Evolutionary conservation across 2,888 invertebrate genomes (phyloP), one percentile per base, ranked within the genome.

Genomic region (Drosophila histrio): DNA sequence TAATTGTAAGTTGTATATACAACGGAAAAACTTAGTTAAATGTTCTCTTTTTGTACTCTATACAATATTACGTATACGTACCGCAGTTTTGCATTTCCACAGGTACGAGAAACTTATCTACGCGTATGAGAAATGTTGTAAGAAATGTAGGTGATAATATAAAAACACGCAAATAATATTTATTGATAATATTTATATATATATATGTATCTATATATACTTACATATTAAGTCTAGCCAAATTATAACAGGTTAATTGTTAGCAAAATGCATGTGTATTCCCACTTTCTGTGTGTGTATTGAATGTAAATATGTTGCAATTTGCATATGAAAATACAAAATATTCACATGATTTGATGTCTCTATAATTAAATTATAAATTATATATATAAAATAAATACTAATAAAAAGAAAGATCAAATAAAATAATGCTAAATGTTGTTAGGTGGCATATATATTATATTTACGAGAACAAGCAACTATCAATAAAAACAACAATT

Each of bases 161-260:
- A 17, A 38, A 26, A 68, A 52, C 72, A 64, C 72, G 64, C 56
- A 65, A 76, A 17, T 74, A 67, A 52, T 50, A 24, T 47, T 47
- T 54, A 38, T 54, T 60, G 30, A 57, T 43, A 41, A 8, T 26
- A 54, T 21, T 36, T 28, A 9, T 30, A 54, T 41, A 53, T 32
- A 19, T 21, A 59, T 49, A 46, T 32, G 13, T 30, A n/a, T 13
- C 9, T 7, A 28, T 2, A 34, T 34, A 38, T 44, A 58, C 22
- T n/a, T n/a, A n/a, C n/a, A n/a, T n/a, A n/a, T 28, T 13, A 69
- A 81, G 49, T 73, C 70, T 82, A 82, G 83, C 82, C 87, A 82
- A 88, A 86, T 79, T 75, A 63, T 36, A 53, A 62, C 36, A 56
- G 59, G 68, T 78, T 74, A 74, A 69, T 52, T 74, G 64, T 78